phyloP scores from a whole-genome alignment of 2,113 vertebrate genomes.

The Alouatta palliata region DNA sequence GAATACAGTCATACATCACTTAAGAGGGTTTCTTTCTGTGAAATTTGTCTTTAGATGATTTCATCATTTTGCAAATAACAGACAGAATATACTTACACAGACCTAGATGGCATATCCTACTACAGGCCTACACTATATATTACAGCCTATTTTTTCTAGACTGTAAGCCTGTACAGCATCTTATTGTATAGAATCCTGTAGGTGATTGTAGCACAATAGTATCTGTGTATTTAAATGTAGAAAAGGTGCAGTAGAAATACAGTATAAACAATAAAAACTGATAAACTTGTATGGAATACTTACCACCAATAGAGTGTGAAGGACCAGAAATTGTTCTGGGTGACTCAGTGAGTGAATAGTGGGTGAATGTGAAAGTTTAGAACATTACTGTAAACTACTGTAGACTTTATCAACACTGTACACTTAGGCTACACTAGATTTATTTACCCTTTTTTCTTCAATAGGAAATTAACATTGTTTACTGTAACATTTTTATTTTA shows the following conservation, averaged over 20 bases:
- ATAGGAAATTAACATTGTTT: not conserved
- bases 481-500: not conserved
- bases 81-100: too few species aligned
- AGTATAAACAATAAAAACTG: too few species aligned
- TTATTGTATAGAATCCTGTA: too few species aligned
- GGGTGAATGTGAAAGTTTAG: not conserved
- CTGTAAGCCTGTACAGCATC: too few species aligned
- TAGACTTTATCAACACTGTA: not conserved
- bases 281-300: too few species aligned
- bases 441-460: not conserved
- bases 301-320: not conserved
- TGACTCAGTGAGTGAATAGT: not conserved
- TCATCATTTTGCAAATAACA: not conserved
- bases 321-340: not conserved
- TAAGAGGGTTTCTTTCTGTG: not conserved
- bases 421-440: not conserved
- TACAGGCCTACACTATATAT: too few species aligned
- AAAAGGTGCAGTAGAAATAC: too few species aligned
- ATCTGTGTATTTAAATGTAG: too few species aligned
- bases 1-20: not conserved
- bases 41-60: not conserved
- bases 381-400: not conserved
- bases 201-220: too few species aligned
- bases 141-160: too few species aligned
- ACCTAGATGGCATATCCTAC: too few species aligned